A percentile compares a stretch with the other conserved stretches of the same genome.
Evolutionary conservation across 2,113 vertebrate genomes (phyloP).

Genomic region (Oxyruncus cristatus): DNA sequence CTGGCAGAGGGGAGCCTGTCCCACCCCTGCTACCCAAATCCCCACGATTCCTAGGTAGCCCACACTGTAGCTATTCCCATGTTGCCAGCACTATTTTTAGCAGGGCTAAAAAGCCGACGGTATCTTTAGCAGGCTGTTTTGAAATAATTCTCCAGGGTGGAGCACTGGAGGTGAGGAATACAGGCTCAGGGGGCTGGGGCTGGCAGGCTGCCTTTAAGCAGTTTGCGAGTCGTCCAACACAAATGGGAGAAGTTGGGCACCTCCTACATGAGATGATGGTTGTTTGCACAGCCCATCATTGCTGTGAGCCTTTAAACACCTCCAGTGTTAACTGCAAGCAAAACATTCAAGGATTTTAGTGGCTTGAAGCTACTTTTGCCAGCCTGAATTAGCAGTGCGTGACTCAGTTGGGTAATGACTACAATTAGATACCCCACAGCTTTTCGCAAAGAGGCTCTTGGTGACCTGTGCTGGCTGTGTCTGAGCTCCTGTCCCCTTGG

Average conservation of each 20-base stretch:
- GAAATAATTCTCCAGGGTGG: neutral
- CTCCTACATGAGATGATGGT: neutral
- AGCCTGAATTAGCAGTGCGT: neutral
- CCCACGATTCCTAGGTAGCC: neutral
- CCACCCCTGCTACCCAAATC: neutral
- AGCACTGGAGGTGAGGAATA: fast-evolving
- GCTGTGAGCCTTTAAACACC: neutral
- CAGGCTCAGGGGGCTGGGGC: neutral
- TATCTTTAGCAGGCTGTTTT: neutral
- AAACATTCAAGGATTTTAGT: neutral
- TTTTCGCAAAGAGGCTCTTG: neutral
- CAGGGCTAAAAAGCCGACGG: neutral
- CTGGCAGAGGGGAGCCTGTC: neutral
- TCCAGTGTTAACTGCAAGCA: neutral
- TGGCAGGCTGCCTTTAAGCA: neutral
- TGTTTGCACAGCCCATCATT: neutral
- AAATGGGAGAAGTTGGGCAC: neutral
- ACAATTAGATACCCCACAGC: neutral
- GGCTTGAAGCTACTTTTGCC: neutral
- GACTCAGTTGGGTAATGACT: neutral
- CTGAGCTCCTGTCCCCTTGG: neutral
- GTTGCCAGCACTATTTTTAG: neutral
- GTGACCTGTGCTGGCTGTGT: neutral
- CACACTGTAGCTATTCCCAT: fast-evolving
- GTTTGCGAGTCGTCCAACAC: neutral